Evolutionary conservation across 92 coral and sea anemone species (phyloP).

Genomic region (Isaurus tuberculatus): DNA sequence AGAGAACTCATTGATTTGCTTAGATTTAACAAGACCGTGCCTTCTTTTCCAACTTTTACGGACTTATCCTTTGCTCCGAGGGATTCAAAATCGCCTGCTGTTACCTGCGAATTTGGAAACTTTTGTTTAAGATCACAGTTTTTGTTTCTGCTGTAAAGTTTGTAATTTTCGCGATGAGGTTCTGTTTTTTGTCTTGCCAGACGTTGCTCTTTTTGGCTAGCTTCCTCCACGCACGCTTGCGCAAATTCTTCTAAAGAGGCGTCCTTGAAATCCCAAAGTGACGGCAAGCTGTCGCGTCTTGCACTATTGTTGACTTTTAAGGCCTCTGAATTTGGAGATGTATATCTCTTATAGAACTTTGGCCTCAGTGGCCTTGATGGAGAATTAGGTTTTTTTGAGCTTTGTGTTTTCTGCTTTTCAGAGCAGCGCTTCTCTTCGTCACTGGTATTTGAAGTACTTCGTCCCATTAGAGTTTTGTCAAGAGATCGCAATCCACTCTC

Average conservation of each 20-base stretch:
- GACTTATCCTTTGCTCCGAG: background rate
- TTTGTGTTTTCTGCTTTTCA: background rate
- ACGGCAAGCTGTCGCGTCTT: conserved; percentile 39
- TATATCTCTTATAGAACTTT: conserved; percentile 2
- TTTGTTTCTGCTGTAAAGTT: conserved; percentile 4
- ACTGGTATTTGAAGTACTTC: conserved; percentile 12
- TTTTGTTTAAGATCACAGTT: conserved; percentile 3
- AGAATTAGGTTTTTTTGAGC: background rate
- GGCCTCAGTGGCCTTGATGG: conserved; percentile 36
- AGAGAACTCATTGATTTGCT: conserved; percentile 1
- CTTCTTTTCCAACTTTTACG: background rate
- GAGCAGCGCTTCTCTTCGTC: conserved; percentile 29
- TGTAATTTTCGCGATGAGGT: conserved; percentile 15
- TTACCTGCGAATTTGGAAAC: background rate
- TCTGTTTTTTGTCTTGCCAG: background rate
- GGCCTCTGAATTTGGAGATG: conserved; percentile 27
- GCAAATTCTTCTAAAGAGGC: conserved; percentile 26
- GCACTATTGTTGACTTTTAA: background rate
- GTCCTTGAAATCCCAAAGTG: conserved; percentile 24
- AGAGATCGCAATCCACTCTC: background rate
- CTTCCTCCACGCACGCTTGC: conserved; percentile 30
- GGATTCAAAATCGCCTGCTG: background rate
- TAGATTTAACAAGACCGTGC: background rate
- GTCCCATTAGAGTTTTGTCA: background rate
- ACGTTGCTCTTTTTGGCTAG: conserved; percentile 7